These are phyloP conservation scores for Psilopogon haemacephalus DNA, from an alignment of 2,113 vertebrate species.

Conservation along the genomic window DNA sequence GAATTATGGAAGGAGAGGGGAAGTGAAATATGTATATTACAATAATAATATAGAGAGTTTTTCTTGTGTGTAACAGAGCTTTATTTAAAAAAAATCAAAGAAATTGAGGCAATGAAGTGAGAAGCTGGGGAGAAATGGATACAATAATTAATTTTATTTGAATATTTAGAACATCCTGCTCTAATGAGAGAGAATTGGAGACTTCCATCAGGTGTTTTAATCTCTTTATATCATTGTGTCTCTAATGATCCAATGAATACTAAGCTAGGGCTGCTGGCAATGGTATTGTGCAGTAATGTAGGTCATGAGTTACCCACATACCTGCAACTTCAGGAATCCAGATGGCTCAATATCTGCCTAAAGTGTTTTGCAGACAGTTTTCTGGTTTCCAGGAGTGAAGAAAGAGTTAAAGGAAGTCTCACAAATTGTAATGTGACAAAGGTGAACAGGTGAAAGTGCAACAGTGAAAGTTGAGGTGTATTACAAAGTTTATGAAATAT, in stretches of 20 bases:
- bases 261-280: not conserved
- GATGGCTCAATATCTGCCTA: not conserved
- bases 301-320: not conserved
- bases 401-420: not conserved
- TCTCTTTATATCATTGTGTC: not conserved
- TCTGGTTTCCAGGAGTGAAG: not conserved
- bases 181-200: not conserved
- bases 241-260: not conserved
- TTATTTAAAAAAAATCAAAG: not conserved
- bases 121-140: not conserved
- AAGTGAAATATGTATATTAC: not conserved
- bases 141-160: not conserved
- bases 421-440: fast-evolving
- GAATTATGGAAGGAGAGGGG: not conserved
- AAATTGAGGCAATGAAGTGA: not conserved
- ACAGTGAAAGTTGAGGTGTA: not conserved
- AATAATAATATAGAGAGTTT: not conserved
- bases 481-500: not conserved
- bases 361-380: not conserved
- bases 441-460: not conserved
- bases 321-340: not conserved
- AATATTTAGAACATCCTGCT: not conserved
- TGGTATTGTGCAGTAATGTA: not conserved
- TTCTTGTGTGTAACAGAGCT: not conserved
- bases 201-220: not conserved